These are phyloP conservation scores for Drosophila kambysellisi DNA, from an alignment of 2,888 invertebrate species.

Conservation along the genomic window DNA sequence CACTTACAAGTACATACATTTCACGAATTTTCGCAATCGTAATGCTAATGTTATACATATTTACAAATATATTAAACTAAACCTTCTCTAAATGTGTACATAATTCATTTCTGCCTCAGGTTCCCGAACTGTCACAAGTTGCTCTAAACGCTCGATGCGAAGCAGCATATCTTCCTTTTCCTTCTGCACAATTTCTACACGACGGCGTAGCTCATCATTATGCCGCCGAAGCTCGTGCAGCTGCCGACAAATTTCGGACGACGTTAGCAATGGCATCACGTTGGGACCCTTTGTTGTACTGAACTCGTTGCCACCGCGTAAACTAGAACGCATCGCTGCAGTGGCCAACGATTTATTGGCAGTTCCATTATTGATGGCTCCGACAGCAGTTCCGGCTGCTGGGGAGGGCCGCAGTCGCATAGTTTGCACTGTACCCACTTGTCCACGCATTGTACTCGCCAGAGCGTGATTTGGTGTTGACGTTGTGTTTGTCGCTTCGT, in stretches of 20 bases:
- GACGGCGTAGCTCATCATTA: slow-evolving; percentile 81
- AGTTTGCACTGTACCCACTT: slow-evolving; percentile 76
- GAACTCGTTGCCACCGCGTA: slow-evolving; percentile 39
- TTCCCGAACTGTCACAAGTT: slow-evolving; percentile 71
- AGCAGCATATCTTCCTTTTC: slow-evolving; percentile 82
- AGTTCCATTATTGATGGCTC: slow-evolving; percentile 54
- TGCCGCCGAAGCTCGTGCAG: slow-evolving; percentile 81
- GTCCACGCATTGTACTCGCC: slow-evolving; percentile 67
- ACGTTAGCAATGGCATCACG: slow-evolving; percentile 78
- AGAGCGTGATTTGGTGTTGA: slow-evolving; percentile 37
- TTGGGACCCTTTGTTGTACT: slow-evolving; percentile 55
- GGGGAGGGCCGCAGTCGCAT: slow-evolving; percentile 62
- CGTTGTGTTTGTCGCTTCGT: slow-evolving; percentile 31
- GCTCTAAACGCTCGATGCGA: slow-evolving; percentile 83
- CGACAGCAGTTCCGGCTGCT: slow-evolving; percentile 37
- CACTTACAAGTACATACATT: slow-evolving; percentile 23
- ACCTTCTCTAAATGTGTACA: slow-evolving; percentile 58
- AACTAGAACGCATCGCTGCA: slow-evolving; percentile 33
- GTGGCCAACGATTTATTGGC: slow-evolving; percentile 35
- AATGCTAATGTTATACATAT: slow-evolving; percentile 52
- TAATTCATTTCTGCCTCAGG: slow-evolving; percentile 60
- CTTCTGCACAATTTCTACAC: slow-evolving; percentile 81
- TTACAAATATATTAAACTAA: slow-evolving; percentile 50
- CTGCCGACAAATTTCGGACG: slow-evolving; percentile 83
- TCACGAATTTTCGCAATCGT: slow-evolving; percentile 22